Conservation (phyloP, 2,797 vertebrate genomes). For the Notolabrus celidotus region DNA sequence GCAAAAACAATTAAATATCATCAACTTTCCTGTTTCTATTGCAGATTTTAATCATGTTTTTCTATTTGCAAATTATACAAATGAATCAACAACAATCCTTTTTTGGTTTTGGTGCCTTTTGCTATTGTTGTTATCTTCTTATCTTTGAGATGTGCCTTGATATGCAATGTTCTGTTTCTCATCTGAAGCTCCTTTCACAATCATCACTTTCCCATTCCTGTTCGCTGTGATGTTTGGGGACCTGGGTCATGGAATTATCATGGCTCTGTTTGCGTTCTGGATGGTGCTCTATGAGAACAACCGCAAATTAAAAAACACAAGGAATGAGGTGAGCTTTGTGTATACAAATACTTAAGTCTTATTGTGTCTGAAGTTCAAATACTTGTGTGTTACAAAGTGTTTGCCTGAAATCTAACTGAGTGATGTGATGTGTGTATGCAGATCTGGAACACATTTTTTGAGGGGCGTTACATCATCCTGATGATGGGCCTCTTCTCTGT, state of each 20-base stretch:
- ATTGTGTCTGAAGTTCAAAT: background rate
- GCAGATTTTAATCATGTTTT: too few relatives aligned
- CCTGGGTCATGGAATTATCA: constrained; percentile 93
- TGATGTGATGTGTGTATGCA: constrained; percentile 64
- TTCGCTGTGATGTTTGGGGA: constrained; percentile 99
- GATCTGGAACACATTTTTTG: constrained; percentile 95
- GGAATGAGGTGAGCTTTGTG: constrained; percentile 88
- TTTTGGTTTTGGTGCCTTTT: background rate
- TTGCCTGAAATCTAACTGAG: constrained; percentile 4
- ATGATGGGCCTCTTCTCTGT: constrained; percentile 98
- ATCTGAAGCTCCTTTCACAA: constrained; percentile 91
- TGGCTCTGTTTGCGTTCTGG: constrained; percentile 92
- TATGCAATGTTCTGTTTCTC: background rate
- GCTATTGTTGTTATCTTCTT: too few relatives aligned
- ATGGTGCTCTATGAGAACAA: constrained; percentile 93
- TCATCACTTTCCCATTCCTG: constrained; percentile 97
- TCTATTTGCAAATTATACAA: background rate
- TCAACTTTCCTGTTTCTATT: background rate
- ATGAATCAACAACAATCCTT: background rate
- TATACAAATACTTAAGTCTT: background rate
- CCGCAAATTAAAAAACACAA: constrained; percentile 88
- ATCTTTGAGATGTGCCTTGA: background rate
- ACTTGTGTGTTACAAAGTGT: background rate
- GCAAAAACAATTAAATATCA: too few relatives aligned
- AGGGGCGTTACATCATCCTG: constrained; percentile 95